phyloP scores from a whole-genome alignment of 2,113 vertebrate genomes.

The Zootoca vivipara region DNA sequence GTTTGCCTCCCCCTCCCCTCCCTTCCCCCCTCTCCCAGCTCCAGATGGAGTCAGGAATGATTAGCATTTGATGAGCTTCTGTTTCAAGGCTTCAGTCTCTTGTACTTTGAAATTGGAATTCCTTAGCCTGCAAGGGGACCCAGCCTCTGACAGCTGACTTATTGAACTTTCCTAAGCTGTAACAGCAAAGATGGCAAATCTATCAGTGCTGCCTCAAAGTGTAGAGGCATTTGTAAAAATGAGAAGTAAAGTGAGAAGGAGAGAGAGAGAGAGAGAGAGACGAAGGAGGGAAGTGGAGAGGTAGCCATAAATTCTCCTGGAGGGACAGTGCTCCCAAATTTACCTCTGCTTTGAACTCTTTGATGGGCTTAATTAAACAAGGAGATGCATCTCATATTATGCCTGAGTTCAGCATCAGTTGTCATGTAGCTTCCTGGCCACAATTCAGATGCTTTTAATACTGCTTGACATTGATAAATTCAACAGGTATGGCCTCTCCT shows the following conservation, averaged over 20 bases:
- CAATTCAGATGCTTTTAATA: not conserved
- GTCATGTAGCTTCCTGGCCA: not conserved
- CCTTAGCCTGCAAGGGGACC: constrained; percentile 65
- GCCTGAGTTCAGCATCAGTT: too few species aligned
- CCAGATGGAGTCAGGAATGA: constrained; percentile 62
- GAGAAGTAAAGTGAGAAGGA: not conserved
- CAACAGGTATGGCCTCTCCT: not conserved
- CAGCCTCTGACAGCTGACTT: constrained; percentile 70
- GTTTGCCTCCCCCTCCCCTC: constrained; percentile 44
- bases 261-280: too few species aligned
- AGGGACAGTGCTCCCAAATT: not conserved
- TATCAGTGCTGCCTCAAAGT: constrained; percentile 35
- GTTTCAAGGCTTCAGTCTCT: constrained; percentile 73
- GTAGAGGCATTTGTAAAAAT: constrained; percentile 33
- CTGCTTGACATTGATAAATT: not conserved
- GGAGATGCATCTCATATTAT: not conserved
- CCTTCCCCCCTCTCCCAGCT: constrained; percentile 46
- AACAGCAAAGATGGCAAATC: constrained; percentile 66
- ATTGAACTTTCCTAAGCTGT: constrained; percentile 71
- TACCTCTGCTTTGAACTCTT: not conserved
- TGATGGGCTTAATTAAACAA: constrained; percentile 43
- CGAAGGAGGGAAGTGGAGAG: not conserved
- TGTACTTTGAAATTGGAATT: constrained; percentile 80
- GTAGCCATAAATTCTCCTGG: not conserved
- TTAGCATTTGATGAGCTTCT: constrained; percentile 73